Conservation (phyloP, 2,888 invertebrate genomes). For the Drepana falcataria region DNA sequence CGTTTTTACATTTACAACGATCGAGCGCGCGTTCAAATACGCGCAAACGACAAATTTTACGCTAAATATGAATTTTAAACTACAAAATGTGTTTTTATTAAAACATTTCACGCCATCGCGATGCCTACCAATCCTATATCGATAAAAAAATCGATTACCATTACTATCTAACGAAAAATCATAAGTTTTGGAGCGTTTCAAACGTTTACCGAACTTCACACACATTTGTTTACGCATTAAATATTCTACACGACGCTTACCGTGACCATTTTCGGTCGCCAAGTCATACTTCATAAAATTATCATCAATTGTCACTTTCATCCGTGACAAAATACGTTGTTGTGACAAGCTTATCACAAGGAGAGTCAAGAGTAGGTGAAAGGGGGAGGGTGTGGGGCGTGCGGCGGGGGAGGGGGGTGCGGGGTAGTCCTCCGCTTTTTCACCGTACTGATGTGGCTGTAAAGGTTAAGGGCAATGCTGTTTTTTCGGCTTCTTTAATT, state of each 20-base stretch:
- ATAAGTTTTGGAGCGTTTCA: neutral
- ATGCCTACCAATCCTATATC: neutral
- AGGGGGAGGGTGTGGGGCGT: conserved; percentile 31
- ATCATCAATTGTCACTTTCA: too few relatives aligned
- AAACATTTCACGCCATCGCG: neutral
- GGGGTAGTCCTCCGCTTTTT: conserved; percentile 49
- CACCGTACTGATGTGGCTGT: conserved; percentile 67
- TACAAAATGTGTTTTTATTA: neutral
- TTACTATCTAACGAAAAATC: neutral
- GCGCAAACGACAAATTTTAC: neutral
- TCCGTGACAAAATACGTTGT: too few relatives aligned
- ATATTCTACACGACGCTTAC: neutral
- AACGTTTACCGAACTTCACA: neutral
- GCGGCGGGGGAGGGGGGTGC: conserved; percentile 31
- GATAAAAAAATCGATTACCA: neutral
- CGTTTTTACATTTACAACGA: neutral
- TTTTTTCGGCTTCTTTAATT: conserved; percentile 88
- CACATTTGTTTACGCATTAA: neutral
- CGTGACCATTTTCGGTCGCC: neutral
- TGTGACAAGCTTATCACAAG: neutral
- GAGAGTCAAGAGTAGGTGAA: conserved; percentile 2
- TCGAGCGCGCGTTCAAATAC: conserved; percentile 9
- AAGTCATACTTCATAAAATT: neutral
- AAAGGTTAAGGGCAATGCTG: conserved; percentile 85
- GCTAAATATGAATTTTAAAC: neutral